Evolutionary conservation across 1,140 invertebrate species (phyloP), one percentile per base, ranked within the genome.

Genomic region (Drosophila azteca): DNA sequence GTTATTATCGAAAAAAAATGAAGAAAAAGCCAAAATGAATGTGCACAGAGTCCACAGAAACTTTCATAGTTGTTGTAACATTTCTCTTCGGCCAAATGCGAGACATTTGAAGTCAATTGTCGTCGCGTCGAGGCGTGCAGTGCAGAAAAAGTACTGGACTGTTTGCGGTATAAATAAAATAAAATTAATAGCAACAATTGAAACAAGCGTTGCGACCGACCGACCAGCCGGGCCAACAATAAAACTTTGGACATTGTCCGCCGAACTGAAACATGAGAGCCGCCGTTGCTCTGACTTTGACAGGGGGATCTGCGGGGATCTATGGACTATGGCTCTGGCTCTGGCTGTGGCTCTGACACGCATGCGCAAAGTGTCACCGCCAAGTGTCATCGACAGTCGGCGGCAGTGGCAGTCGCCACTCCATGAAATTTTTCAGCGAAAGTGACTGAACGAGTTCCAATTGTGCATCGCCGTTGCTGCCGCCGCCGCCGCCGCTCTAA

Each of bases 371-470:
- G 49, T 66, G 51, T 29, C 76, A 67, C 24, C 61, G 54, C 82
- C 68, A 61, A 51, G 49, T 66, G 51, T 35, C 76, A 67, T 26
- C 24, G 22, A 48, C 60, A 54, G 46, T 62, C 45, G 52, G 54
- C 54, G 62, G 51, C 8, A 24, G 22, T 26, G 24, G 24, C 24
- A 5, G 41, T 49, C 51, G 53, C 9, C 24, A 43, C 51, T 61
- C 9, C 24, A 43, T 49, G 65, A 70, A 65, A 72, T 55, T 77
- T 77, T 90, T 90, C 68, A 90, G 87, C 81, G 87, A 90, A 90
- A 90, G 87, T 90, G 84, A 90, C 76, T 90, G 69, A 90, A 79
- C 87, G 45, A 82, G 87, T 90, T 90, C 58, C 79, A 78, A 89
- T 79, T 88, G 71, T 88, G 54, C 52, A 58, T 68, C 48, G 58